Evolutionary conservation across 2,113 vertebrate genomes (phyloP).

Genomic region (Anoura caudifer): DNA sequence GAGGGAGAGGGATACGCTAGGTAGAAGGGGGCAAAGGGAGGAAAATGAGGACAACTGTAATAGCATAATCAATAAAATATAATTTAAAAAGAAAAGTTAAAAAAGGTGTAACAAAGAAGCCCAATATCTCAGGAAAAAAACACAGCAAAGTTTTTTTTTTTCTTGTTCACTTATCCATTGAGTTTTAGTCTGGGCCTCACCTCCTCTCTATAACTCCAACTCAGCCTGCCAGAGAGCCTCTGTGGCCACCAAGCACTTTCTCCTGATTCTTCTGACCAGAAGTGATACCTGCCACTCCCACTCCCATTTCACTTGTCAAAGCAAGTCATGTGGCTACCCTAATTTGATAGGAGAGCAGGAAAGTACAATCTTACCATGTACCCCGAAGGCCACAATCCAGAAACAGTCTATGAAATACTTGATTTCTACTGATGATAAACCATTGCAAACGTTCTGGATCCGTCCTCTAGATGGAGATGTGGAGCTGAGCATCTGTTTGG

Average conservation of each 20-base stretch:
- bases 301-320: neutral
- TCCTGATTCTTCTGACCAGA: neutral
- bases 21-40: no score
- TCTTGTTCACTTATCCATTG: neutral
- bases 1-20: no score
- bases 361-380: neutral
- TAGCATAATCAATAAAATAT: no score
- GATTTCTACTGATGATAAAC: neutral
- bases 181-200: neutral
- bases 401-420: neutral
- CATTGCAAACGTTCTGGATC: neutral
- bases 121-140: neutral
- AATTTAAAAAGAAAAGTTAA: no score
- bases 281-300: neutral
- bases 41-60: no score
- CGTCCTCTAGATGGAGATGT: slow-evolving; percentile 60
- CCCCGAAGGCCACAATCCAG: neutral
- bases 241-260: neutral
- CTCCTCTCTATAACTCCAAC: fast-evolving
- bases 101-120: neutral
- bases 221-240: neutral
- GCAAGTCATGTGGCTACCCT: neutral
- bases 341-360: neutral
- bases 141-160: neutral
- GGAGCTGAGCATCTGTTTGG: neutral